Conservation (phyloP, 2,888 invertebrate species). For the Drosophila prolongata region DNA sequence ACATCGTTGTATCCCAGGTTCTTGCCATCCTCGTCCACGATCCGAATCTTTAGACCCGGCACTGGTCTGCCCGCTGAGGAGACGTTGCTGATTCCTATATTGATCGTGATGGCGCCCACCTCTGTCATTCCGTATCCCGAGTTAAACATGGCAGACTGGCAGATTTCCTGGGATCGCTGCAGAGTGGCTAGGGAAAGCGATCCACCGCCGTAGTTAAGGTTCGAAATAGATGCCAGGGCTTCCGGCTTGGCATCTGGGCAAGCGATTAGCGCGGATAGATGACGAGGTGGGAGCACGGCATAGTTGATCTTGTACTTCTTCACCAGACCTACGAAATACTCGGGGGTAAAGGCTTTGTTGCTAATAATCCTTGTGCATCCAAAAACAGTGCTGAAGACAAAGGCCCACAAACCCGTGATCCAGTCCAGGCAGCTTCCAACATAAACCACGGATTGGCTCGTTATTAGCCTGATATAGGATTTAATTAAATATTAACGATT, state of each 20-base stretch:
- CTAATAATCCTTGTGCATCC: conserved; percentile 73
- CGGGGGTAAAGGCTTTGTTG: conserved; percentile 62
- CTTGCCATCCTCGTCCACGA: conserved; percentile 71
- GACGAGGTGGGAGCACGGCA: conserved; percentile 61
- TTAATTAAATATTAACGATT: fast-evolving
- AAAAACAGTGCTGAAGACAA: conserved; percentile 57
- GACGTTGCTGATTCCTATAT: conserved; percentile 58
- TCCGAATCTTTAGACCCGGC: conserved; percentile 62
- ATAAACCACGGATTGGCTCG: conserved; percentile 56
- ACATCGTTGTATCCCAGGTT: conserved; percentile 60
- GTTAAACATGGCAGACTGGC: conserved; percentile 57
- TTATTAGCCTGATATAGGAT: conserved; percentile 49
- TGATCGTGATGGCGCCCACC: conserved; percentile 56
- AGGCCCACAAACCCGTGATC: conserved; percentile 66
- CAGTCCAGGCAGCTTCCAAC: conserved; percentile 72
- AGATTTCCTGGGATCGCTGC: conserved; percentile 57
- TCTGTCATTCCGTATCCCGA: conserved; percentile 77
- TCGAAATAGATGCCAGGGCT: conserved; percentile 57
- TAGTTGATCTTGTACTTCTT: conserved; percentile 71
- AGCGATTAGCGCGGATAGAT: conserved; percentile 60
- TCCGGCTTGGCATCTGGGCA: conserved; percentile 56
- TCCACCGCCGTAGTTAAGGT: conserved; percentile 70
- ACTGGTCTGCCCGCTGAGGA: conserved; percentile 67
- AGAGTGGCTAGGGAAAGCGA: conserved; percentile 54
- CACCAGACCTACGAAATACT: conserved; percentile 66